Base-by-base conservation (phyloP, 2,797 vertebrate species). In the Chloroceryle amazona region DNA sequence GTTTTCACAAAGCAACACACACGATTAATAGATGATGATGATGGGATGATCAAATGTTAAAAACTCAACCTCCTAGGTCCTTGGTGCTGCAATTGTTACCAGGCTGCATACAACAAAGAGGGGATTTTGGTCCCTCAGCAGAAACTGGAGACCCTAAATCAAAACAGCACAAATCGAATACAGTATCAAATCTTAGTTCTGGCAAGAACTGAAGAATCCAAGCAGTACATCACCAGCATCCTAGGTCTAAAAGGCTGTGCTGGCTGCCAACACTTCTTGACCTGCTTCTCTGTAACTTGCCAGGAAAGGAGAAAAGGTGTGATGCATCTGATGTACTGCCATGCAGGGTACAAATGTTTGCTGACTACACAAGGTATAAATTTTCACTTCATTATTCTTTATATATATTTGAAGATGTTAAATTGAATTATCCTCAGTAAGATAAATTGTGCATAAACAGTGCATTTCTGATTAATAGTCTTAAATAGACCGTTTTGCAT, bases 101-200 rank as follows among this genome's bases (percentile, higher is more conserved):
- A 60, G 15, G 42, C 39, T 86, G 58, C 66, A 16, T 13, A 84
- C 42, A 86, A 8, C 22, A 31, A 51, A 2, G 3, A 70, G 41
- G 33, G 71, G 54, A 78, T 78, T 86, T 60, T 88, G 80, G 70
- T 72, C 66, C 35, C 68, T 94, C 92, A 94, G 74, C 80, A 97
- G 89, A 72, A 94, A 65, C 55, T 28, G 61, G 20, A 65, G 52
- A 89, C 41, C 44, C 70, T 76, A 42, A 41, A 84, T 18, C 57
- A 68, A 72, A 71, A 21, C 44, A 57, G 58, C 8, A 49, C 68
- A 70, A 57, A 49, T 29, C 49, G 66, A n/a, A 72, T 44, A 10
- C 58, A 89, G 42, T 11, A 67, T 51, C 21, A 72, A 87, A 79
- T 66, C 65, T 58, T 89, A 63, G 31, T 92, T 89, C 63, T 93